These are phyloP conservation scores for Mythimna pallens DNA, from an alignment of 2,888 invertebrate genomes.

Conservation along the genomic window DNA sequence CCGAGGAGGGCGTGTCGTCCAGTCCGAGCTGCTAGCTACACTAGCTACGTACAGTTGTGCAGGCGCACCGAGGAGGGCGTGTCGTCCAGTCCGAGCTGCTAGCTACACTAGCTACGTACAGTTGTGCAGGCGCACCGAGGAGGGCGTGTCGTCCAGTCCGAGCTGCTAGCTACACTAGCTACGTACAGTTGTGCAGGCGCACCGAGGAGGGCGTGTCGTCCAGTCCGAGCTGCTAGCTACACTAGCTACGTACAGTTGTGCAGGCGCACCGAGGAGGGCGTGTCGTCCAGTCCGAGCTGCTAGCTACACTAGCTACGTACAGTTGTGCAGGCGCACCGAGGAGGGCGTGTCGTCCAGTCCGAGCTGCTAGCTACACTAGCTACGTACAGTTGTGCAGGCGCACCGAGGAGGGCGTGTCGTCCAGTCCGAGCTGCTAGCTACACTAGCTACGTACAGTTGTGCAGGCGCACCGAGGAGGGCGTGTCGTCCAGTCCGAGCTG, in stretches of 20 bases:
- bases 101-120: background rate
- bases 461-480: conserved; percentile 34
- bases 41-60: background rate
- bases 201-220: too few species aligned
- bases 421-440: conserved; percentile 59
- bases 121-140: too few species aligned
- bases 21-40: background rate
- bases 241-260: conserved; percentile 47
- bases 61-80: too few species aligned
- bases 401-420: conserved; percentile 19
- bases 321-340: background rate
- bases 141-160: too few species aligned
- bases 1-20: too few species aligned
- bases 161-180: too few species aligned
- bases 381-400: conserved; percentile 65
- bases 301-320: background rate
- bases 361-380: background rate
- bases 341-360: too few species aligned
- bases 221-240: background rate
- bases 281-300: too few species aligned
- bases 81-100: too few species aligned
- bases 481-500: background rate
- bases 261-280: background rate
- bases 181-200: too few species aligned
- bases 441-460: conserved; percentile 77